Base-by-base conservation (phyloP, 2,797 vertebrate genomes). In the Sphaeramia orbicularis region DNA sequence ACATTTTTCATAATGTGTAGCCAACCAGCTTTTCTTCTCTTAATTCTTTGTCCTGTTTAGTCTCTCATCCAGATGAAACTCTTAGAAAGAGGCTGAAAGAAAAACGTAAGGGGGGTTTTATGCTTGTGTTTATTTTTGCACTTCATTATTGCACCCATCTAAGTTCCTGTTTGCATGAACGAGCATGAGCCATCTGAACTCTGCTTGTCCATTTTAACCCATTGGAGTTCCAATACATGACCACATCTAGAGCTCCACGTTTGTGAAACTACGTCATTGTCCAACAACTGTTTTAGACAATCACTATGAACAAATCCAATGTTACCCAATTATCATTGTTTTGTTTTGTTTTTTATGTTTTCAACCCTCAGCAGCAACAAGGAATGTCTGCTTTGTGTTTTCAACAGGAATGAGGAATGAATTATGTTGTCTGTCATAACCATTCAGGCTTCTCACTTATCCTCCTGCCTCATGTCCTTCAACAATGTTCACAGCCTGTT, bases 41-140 rank as follows among this genome's bases (percentile, higher is more conserved):
- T 85, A 69, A 85, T 81, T 84, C 58, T 93, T 70, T 89, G 86
- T 94, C 86, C 89, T 84, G 80, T 92, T 89, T 88, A 92, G 91
- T 93, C 69, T 94, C 89, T 93, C 93, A 93, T 83, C 93, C 96
- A 96, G 98, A 98, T 93, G 97, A 98, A 91, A 93, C 94, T 92
- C 95, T 96, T 96, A 98, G 95, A 96, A 96, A 96, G 96, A 98
- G 96, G 96, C 96, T 98, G 87, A 98, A 97, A 95, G 97, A 98
- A 83, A 99, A 99, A 98, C 96, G 97, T 98, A 98, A 98, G 97
- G 91, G 77, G 90, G 72, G 78, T 83, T 74, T 94, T 92, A 92
- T 88, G 66, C 80, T 66, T 90, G 61, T 84, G 67, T 91, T 86
- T 70, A 70, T 80, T 64, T 69, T 66, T 83, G 81, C 80, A 85